Evolutionary conservation across 2,113 vertebrate genomes (phyloP), one percentile per base, ranked within the genome.

Genomic region (Nerophis lumbriciformis): DNA sequence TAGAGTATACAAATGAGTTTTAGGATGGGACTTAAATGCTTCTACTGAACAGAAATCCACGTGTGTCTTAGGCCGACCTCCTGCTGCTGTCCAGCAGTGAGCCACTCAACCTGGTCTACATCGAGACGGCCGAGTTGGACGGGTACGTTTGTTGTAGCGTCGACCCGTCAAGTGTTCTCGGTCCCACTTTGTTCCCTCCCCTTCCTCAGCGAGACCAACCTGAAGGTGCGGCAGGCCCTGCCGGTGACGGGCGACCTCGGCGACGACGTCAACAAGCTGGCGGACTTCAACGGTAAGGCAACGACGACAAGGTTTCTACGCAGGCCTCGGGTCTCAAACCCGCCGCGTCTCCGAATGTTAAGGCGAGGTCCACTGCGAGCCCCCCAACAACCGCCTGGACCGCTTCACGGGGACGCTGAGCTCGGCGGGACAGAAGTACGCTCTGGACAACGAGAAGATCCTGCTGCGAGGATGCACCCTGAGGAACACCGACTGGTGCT

Each of bases 401-500:
- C 93, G 78, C 39, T 99, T 99, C 80, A 85, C 72, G 0, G 96
- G 97, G 61, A 92, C 91, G 5, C 90, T 98, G 60, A 87, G 44
- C 37, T 85, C 82, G 69, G 79, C 55, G 19, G 90, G 84, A 6
- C 88, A 94, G 74, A 93, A 90, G 52, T 92, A 94, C 28, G 28
- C 91, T 0, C 86, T 99, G 79, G 91, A 96, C 86, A 93, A 94
- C 6, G 94, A 96, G 67, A 94, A 91, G 79, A 89, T 99, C 73
- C 79, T 98, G 65, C 89, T 99, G 73, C 82, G 96, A 6, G 97
- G 97, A 68, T 98, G 96, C 80, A 91, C 92, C 0, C 90, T 98
- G 67, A 90, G 94, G 80, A 98, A 99, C 86, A 99, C 96, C 0
- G 92, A 93, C 0, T 99, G 97, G 95, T 98, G 95, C 83, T 98